phyloP scores from a whole-genome alignment of 2,113 vertebrate genomes.

The Hirundichthys speculiger region DNA sequence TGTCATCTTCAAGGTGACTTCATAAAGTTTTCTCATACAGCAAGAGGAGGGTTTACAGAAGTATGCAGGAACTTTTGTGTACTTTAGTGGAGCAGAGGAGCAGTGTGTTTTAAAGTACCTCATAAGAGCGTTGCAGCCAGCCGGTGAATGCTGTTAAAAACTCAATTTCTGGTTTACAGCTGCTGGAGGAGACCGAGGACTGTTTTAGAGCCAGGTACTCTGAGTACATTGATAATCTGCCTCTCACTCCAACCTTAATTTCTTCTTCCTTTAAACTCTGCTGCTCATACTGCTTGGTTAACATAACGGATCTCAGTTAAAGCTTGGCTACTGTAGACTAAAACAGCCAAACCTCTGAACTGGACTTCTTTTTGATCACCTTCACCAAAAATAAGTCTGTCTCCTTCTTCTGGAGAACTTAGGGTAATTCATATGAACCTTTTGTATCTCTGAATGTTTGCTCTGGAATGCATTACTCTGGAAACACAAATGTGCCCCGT shows the following conservation, averaged over 20 bases:
- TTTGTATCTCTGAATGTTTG: too few relatives aligned
- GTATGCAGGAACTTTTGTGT: conserved; percentile 20
- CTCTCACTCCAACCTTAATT: conserved; percentile 14
- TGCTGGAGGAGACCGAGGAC: conserved; percentile 62
- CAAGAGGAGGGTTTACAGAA: conserved; percentile 33
- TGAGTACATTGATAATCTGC: conserved; percentile 63
- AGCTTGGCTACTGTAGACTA: background rate
- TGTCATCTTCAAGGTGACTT: conserved; percentile 73
- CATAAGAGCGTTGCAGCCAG: conserved; percentile 54
- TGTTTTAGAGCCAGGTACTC: conserved; percentile 53
- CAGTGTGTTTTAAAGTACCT: conserved; percentile 56
- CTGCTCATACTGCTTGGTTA: background rate
- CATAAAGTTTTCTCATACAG: conserved; percentile 37
- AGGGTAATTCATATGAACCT: too few relatives aligned
- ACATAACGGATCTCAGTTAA: background rate
- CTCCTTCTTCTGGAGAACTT: background rate
- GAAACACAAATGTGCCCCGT: background rate
- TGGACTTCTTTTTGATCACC: background rate
- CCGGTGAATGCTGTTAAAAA: conserved; percentile 73
- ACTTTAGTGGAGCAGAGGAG: conserved; percentile 10
- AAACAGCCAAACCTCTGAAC: background rate
- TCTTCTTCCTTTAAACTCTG: conserved; percentile 29
- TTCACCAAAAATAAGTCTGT: background rate
- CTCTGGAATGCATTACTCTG: too few relatives aligned
- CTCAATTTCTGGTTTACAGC: conserved; percentile 76